Evolutionary conservation across 2,797 vertebrate genomes (phyloP).

Genomic region (Molothrus ater): DNA sequence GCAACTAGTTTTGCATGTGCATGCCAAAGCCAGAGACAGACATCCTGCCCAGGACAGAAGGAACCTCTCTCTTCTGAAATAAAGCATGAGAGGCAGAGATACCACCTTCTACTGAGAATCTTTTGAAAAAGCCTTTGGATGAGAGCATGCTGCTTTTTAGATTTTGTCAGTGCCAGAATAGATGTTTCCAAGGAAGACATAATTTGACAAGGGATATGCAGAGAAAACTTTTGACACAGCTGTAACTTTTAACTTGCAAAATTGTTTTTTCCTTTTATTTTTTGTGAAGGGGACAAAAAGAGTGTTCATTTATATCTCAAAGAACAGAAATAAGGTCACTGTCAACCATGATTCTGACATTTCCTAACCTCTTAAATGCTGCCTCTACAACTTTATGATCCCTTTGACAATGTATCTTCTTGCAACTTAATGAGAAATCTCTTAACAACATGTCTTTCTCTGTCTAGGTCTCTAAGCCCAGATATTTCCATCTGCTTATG

Average conservation of each 20-base stretch:
- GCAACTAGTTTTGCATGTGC: background rate
- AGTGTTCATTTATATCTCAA: background rate
- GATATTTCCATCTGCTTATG: background rate
- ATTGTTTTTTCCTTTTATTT: background rate
- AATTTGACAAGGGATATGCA: background rate
- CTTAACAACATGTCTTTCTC: background rate
- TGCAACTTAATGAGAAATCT: background rate
- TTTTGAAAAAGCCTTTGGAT: background rate
- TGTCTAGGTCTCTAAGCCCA: background rate
- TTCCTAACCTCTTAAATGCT: background rate
- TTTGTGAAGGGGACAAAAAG: background rate
- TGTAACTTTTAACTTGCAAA: background rate
- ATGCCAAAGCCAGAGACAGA: background rate
- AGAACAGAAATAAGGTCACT: background rate
- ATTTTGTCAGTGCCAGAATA: background rate
- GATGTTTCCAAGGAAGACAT: background rate
- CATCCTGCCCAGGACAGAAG: background rate
- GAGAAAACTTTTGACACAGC: background rate
- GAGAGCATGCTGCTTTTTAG: background rate
- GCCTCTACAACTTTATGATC: background rate
- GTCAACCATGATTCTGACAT: background rate
- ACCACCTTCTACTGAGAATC: background rate
- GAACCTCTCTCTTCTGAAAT: background rate
- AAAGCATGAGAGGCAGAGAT: background rate
- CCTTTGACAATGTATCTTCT: background rate